Conservation (phyloP, 2,113 vertebrate genomes). For the Melanerpes formicivorus region DNA sequence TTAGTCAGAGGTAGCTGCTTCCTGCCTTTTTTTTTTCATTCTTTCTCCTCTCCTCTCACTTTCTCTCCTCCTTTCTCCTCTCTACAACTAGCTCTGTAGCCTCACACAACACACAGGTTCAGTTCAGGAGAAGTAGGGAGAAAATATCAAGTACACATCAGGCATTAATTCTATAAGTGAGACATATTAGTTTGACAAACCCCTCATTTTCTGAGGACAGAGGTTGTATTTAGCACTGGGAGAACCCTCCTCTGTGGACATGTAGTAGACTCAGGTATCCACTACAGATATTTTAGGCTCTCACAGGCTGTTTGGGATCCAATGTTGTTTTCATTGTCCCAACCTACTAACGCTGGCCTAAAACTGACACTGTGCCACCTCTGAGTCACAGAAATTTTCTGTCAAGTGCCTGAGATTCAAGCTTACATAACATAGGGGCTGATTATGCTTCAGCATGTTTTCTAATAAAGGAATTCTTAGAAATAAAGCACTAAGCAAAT, state of each 20-base stretch:
- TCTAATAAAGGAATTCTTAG: slow-evolving; percentile 23
- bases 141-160: not conserved
- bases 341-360: not conserved
- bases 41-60: too few relatives aligned
- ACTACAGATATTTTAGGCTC: not conserved
- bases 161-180: not conserved
- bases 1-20: not conserved
- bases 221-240: not conserved
- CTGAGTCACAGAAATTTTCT: not conserved
- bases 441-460: slow-evolving; percentile 32
- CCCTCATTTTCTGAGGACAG: not conserved
- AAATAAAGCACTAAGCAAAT: slow-evolving; percentile 37
- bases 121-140: not conserved
- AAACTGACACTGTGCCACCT: not conserved
- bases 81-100: not conserved
- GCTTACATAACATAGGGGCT: not conserved
- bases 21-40: too few relatives aligned
- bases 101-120: not conserved
- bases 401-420: not conserved
- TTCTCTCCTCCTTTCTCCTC: not conserved
- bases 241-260: not conserved
- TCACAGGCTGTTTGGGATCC: not conserved
- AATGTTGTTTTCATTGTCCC: not conserved
- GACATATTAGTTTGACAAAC: not conserved
- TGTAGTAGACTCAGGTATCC: not conserved